A percentile compares a stretch with the other conserved stretches of the same genome.
phyloP scores from a whole-genome alignment of 2,888 invertebrate species.

The Tethea ocularis region DNA sequence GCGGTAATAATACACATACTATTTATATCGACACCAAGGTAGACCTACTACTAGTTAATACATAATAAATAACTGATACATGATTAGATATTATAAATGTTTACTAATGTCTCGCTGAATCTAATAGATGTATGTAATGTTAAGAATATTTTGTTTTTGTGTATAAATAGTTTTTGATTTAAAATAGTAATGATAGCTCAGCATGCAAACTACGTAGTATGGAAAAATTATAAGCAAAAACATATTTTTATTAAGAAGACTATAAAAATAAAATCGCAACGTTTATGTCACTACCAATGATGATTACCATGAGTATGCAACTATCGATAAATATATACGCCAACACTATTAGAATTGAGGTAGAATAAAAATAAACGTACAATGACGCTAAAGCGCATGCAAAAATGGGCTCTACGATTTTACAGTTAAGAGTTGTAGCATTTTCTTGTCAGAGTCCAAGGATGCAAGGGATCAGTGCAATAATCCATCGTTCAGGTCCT shows the following conservation, averaged over 20 bases:
- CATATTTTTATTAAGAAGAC: background rate
- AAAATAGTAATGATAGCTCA: background rate
- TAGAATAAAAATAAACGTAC: constrained; percentile 10
- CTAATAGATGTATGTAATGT: background rate
- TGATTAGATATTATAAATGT: constrained; percentile 2
- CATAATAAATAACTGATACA: constrained; percentile 7
- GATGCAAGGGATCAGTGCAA: constrained; percentile 69
- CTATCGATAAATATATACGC: background rate
- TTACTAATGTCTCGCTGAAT: background rate
- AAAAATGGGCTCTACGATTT: constrained; percentile 30
- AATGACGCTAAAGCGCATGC: constrained; percentile 29
- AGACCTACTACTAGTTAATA: constrained; percentile 21
- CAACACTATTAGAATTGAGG: background rate
- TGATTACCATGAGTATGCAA: background rate
- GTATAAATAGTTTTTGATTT: background rate
- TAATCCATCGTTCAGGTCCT: constrained; percentile 81
- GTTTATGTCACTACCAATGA: background rate
- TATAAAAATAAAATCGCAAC: background rate
- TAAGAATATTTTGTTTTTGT: background rate
- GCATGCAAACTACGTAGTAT: background rate
- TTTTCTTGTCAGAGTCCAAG: constrained; percentile 37
- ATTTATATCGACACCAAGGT: constrained; percentile 33
- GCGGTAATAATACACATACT: constrained; percentile 53
- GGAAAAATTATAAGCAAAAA: background rate
- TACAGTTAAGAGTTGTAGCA: constrained; percentile 32